Percentiles rank a stretch among this genome's conserved stretches.
Conservation (phyloP, 35 echinoderm and acorn worm genomes). For the Diadema setosum region DNA sequence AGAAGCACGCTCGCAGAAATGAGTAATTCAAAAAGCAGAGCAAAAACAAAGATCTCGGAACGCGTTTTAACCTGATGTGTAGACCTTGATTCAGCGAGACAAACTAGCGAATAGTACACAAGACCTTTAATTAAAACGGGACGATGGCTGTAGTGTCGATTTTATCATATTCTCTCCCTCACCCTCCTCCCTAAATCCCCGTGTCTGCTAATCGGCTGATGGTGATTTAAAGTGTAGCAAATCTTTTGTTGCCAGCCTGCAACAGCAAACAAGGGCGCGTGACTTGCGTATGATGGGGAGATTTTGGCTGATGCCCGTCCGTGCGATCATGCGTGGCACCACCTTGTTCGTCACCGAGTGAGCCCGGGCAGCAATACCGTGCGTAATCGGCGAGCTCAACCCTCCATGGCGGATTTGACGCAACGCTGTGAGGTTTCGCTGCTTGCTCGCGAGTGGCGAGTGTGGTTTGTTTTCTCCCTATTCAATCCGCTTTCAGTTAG, state of each 20-base stretch:
- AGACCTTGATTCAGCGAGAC: too few species aligned
- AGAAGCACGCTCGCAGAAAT: too few species aligned
- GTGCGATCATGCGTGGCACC: neutral
- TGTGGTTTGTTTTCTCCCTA: neutral
- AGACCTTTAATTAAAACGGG: neutral
- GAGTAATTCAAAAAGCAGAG: too few species aligned
- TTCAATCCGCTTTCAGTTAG: too few species aligned
- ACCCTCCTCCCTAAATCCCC: neutral
- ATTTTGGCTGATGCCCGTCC: neutral
- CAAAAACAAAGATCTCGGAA: too few species aligned
- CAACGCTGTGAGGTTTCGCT: neutral
- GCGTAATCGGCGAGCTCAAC: neutral
- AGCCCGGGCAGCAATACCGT: neutral
- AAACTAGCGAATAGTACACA: conserved; percentile 8
- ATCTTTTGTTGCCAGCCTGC: neutral
- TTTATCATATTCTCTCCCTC: neutral
- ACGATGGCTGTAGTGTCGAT: neutral
- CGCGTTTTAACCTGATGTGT: too few species aligned
- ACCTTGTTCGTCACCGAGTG: neutral
- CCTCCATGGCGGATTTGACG: neutral
- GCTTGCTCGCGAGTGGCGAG: neutral
- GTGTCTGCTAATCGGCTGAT: neutral
- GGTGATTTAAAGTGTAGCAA: conserved; percentile 14
- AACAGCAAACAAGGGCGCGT: neutral
- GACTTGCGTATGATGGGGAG: neutral